Evolutionary conservation across 2,797 vertebrate species (phyloP), one percentile per base, ranked within the genome.

Genomic region (Tapera naevia): DNA sequence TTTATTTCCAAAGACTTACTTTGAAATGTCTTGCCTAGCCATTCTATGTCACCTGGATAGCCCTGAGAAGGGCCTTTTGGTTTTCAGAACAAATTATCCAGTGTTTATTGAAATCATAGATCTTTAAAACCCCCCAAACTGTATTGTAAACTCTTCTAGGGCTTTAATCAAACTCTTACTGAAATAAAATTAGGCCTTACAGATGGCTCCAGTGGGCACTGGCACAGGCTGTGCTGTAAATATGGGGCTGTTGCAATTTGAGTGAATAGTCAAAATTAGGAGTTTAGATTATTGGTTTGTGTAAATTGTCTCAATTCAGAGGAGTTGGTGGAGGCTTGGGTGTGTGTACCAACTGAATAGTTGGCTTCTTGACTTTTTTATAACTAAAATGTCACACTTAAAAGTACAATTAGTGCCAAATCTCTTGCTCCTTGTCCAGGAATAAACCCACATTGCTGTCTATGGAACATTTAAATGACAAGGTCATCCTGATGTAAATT

Each of bases 111-210:
- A 57, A 83, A 37, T 56, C 17, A 32, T 13, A 50, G 48, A 46
- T 61, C 30, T 51, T 85, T 79, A 30, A 74, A 84, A 48, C 37
- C 0, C 2, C n/a, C 33, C 74, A 11, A 65, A 30, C 41, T 66
- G n/a, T 51, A 51, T 43, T 88, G 37, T 80, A 32, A 82, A 10
- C 51, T 53, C 67, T 92, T 70, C 18, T 48, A 48, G 32, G 67
- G 32, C 81, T 92, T 81, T 80, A 84, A n/a, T 75, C 5, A 13
- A 46, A 89, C 19, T 83, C 66, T 72, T 76, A 19, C 5, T 88
- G 58, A 92, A 87, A 80, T 89, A 43, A 73, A 57, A 48, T 94
- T 62, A 94, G 84, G 43, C 60, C 84, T 87, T 62, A 39, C 33
- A 51, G 64, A 65, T 93, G 86, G 82, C 54, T 96, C 57, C 76